Evolutionary conservation across 2,888 invertebrate genomes (phyloP).

Genomic region (Acholoe squamosa): DNA sequence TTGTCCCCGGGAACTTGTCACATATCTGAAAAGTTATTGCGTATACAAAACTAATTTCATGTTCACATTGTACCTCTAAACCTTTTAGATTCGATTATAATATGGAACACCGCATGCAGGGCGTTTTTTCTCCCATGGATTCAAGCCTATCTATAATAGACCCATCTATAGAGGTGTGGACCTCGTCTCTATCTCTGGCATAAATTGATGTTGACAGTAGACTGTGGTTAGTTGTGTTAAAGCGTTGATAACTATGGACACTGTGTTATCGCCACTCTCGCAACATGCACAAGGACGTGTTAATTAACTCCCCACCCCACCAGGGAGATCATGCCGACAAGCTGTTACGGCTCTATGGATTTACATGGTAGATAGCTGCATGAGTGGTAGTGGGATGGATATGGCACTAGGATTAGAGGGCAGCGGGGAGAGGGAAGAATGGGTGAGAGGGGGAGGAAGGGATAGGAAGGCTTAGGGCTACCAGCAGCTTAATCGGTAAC

Average conservation of each 20-base stretch:
- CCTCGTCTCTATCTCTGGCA: no score
- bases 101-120: no score
- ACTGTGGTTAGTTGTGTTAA: neutral
- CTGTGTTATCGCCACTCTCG: conserved; percentile 3
- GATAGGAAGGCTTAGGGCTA: neutral
- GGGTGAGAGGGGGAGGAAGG: neutral
- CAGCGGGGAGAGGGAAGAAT: neutral
- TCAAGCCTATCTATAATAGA: no score
- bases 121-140: no score
- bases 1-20: no score
- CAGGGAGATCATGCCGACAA: neutral
- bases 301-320: neutral
- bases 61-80: no score
- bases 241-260: neutral
- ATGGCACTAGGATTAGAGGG: neutral
- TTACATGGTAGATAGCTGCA: neutral
- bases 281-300: neutral
- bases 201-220: no score
- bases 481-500: no score
- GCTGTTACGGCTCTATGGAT: neutral
- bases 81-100: no score
- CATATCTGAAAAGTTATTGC: no score
- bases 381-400: neutral
- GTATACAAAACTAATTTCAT: no score
- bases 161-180: no score